Evolutionary conservation across 2,113 vertebrate species (phyloP).

Genomic region (Hirundichthys speculiger): DNA sequence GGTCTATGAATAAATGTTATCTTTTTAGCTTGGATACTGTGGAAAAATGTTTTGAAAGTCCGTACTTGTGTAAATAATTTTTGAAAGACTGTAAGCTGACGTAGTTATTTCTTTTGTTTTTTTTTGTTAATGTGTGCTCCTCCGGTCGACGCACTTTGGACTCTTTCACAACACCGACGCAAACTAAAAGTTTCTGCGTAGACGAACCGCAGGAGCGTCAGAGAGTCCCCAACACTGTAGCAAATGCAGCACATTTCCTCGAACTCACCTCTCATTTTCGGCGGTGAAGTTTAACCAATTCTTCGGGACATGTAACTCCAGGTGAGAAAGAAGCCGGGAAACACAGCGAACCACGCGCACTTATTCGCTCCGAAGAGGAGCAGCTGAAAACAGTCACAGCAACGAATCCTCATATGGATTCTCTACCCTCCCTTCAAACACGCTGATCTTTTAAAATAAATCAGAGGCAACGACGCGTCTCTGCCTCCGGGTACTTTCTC

Average conservation of each 20-base stretch:
- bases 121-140: neutral
- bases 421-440: neutral
- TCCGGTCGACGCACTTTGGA: conserved; percentile 57
- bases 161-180: neutral
- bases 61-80: no score
- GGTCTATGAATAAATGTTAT: no score
- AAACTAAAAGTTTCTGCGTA: conserved; percentile 23
- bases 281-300: conserved; percentile 35
- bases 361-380: conserved; percentile 64
- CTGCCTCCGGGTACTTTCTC: neutral
- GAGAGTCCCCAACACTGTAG: no score
- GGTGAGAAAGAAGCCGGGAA: conserved; percentile 36
- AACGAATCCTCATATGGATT: conserved; percentile 68
- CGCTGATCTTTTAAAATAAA: neutral
- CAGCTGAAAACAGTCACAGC: conserved; percentile 54
- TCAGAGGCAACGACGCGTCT: neutral
- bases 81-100: no score
- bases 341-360: conserved; percentile 20
- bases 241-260: neutral
- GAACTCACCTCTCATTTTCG: conserved; percentile 82
- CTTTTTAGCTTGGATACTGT: no score
- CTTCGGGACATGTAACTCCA: conserved; percentile 70
- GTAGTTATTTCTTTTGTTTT: no score
- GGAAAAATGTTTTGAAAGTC: no score
- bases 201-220: no score